Base-by-base conservation (phyloP, 2,113 vertebrate genomes). In the Origma solitaria region DNA sequence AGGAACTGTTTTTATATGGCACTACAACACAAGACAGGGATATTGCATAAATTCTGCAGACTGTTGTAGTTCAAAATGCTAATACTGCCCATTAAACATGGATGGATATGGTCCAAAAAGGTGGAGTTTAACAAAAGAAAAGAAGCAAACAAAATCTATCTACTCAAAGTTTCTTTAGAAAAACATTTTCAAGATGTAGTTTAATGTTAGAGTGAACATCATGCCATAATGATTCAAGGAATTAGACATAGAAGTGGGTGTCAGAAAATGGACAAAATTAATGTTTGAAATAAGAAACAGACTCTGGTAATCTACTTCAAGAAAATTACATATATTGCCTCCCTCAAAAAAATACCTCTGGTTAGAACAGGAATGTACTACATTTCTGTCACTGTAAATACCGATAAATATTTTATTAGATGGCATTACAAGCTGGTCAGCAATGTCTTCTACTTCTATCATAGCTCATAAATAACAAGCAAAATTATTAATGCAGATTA, bases 21-120 rank as follows among this genome's bases (percentile, higher is more conserved):
- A 88, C 82, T 64, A 64, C 57, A 27, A 13, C 61, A 53, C 28
- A 27, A 17, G 33, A 27, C 10, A 31, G 82, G 65, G 82, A 77
- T 69, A 76, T 54, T 70, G 50, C 45, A 18, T 9, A 86, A 61
- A 49, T 27, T 13, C 7, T 17, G 45, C 31, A 86, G 53, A 35
- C 76, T 89, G n/a, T 19, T 75, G 70, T 69, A 78, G 28, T 69
- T 96, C 68, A 95, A 96, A 94, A 96, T 93, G 71, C 76, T 95
- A 96, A 95, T 82, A 38, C n/a, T 6, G 16, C 56, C 86, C 45
- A 10, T 79, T 94, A 89, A 90, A 84, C 60, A 24, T 7, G 60
- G 76, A 31, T 66, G 71, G 24, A 57, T 35, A 54, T 65, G 33
- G 47, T 68, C 90, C 27, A 83, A 69, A 58, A 88, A 92, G 71